Conservation (phyloP, 1,140 invertebrate species). For the Eurosta solidaginis region DNA sequence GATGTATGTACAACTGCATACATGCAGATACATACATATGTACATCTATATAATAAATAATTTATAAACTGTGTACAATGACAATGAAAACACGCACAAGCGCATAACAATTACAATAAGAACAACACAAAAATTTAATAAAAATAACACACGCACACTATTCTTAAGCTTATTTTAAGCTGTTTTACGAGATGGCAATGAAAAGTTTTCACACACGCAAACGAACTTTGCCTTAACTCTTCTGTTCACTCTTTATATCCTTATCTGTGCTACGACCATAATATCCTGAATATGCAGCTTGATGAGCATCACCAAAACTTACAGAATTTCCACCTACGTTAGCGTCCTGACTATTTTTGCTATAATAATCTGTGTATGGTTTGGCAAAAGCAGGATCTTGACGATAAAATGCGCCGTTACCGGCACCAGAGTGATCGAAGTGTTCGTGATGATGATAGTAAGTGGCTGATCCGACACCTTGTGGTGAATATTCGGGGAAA, state of each 20-base stretch:
- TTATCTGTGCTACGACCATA: slow-evolving; percentile 59
- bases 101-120: slow-evolving; percentile 3
- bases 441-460: slow-evolving; percentile 63
- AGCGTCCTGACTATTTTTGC: slow-evolving; percentile 54
- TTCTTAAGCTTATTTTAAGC: slow-evolving; percentile 1
- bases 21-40: neutral
- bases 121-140: slow-evolving; percentile 23
- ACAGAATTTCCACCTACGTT: slow-evolving; percentile 60
- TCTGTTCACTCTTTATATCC: slow-evolving; percentile 50
- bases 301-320: slow-evolving; percentile 69
- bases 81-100: neutral
- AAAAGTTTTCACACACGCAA: neutral
- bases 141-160: neutral
- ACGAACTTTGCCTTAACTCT: slow-evolving; percentile 36
- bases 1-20: no score
- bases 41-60: neutral
- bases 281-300: slow-evolving; percentile 73
- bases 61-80: slow-evolving; percentile 4
- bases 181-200: neutral
- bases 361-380: slow-evolving; percentile 60
- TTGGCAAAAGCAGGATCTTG: slow-evolving; percentile 57
- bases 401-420: slow-evolving; percentile 45
- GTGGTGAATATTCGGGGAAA: slow-evolving; percentile 67
- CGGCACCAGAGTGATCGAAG: slow-evolving; percentile 50
- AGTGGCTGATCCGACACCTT: slow-evolving; percentile 65